Conservation (phyloP, 2,797 vertebrate species). For the Molossus alvarezi region DNA sequence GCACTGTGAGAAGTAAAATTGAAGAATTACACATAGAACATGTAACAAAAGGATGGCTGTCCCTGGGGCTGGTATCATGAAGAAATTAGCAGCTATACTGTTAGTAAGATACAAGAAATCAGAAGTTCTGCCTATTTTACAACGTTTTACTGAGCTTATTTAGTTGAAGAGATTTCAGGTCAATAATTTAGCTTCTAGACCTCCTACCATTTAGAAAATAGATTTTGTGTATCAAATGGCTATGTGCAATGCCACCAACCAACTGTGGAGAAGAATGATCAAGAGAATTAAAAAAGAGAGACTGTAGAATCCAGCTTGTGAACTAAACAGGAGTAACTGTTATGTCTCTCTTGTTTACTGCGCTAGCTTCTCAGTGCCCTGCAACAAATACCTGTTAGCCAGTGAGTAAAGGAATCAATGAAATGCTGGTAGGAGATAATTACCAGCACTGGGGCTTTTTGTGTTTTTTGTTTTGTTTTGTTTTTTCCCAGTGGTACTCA, state of each 20-base stretch:
- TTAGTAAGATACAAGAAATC: constrained; percentile 17
- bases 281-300: neutral
- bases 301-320: neutral
- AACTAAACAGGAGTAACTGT: neutral
- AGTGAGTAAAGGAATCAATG: constrained; percentile 59
- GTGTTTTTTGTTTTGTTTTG: neutral
- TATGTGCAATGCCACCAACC: neutral
- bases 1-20: neutral
- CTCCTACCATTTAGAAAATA: constrained; percentile 56
- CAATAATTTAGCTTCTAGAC: constrained; percentile 64
- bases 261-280: constrained; percentile 12
- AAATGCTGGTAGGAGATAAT: constrained; percentile 9
- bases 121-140: neutral
- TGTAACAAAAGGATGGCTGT: neutral
- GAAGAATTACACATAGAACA: neutral
- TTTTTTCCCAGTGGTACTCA: neutral
- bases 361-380: neutral
- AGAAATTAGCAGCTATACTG: neutral
- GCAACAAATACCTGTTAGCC: constrained; percentile 48
- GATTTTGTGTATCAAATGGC: constrained; percentile 53
- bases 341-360: neutral
- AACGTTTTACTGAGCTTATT: constrained; percentile 52
- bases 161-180: constrained; percentile 46
- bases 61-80: neutral
- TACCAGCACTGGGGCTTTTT: neutral